phyloP scores from a whole-genome alignment of 2,888 invertebrate species.

The Parasteatoda lunata region DNA sequence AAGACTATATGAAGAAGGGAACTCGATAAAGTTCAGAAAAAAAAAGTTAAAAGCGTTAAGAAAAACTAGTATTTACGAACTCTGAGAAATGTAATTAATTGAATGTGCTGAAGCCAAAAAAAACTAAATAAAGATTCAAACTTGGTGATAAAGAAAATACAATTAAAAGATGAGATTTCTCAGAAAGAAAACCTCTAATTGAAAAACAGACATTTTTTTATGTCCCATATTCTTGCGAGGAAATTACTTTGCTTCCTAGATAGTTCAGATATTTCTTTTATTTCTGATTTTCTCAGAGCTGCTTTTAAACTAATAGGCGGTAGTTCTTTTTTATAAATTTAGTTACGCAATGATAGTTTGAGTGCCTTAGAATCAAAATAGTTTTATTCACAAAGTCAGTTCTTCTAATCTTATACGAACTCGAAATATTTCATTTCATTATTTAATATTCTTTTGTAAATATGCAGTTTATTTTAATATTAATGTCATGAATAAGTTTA shows the following conservation, averaged over 20 bases:
- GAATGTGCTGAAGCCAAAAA: neutral
- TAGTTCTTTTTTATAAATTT: too few species aligned
- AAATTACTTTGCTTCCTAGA: constrained; percentile 4
- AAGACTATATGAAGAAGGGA: constrained; percentile 4
- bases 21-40: neutral
- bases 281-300: neutral
- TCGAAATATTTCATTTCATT: too few species aligned
- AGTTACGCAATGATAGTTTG: too few species aligned
- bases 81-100: constrained; percentile 30
- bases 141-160: neutral
- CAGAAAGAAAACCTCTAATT: neutral
- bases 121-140: neutral
- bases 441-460: too few species aligned
- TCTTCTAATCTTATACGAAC: too few species aligned
- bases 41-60: constrained; percentile 4
- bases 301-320: neutral
- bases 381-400: too few species aligned
- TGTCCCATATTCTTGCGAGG: neutral
- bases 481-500: too few species aligned
- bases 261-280: neutral
- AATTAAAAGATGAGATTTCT: constrained; percentile 15
- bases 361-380: too few species aligned
- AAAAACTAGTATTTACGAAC: constrained; percentile 11
- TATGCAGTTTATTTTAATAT: too few species aligned
- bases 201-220: constrained; percentile 6